Base-by-base conservation (phyloP, 2,888 invertebrate genomes). In the Apamea anceps region DNA sequence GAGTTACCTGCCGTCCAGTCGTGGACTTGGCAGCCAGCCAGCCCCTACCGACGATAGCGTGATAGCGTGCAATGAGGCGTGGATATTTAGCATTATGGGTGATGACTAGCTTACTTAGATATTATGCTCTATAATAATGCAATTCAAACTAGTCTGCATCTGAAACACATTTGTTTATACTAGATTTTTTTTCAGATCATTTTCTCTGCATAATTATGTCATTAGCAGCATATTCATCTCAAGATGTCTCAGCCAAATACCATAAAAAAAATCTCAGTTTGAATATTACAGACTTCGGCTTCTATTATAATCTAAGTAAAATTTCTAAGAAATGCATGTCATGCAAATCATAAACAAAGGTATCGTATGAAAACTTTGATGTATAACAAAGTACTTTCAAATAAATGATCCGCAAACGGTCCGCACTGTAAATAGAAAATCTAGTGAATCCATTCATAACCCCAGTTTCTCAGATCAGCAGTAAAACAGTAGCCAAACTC, bases 1-100 rank as follows among this genome's bases (percentile, higher is more conserved):
- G 75, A 87, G 90, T 90, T 90, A 90, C 90, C 90, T 90, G 89
- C 82, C 85, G 84, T 67, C 83, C 85, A 82, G 85, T 81, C 75
- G 84, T 74, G 79, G 79, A 86, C 83, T 85, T 89, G 89, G 89
- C 90, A 65, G 65, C 18, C 28, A 37, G 90, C 89, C 89, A 89
- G 80, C 82, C 80, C 66, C 70, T 72, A 67, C 90, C 81, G 81
- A 81, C 81, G 79, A 81, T 80, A 79, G 82, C 89, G 81, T 87
- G 89, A 89, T 89, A 85, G 85, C 71, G 77, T 72, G 89, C 90
- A 90, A 90, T 84, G 89, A 85, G 86, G 71, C 86, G 84, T 70
- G 77, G 85, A 87, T 88, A 83, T 88, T 89, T 87, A 84, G 87
- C 81, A 85, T 85, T 87, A 81, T 77, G 76, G 75, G n/a, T 81